Conservation (phyloP, 2,888 invertebrate species). For the Xestia ashworthii region DNA sequence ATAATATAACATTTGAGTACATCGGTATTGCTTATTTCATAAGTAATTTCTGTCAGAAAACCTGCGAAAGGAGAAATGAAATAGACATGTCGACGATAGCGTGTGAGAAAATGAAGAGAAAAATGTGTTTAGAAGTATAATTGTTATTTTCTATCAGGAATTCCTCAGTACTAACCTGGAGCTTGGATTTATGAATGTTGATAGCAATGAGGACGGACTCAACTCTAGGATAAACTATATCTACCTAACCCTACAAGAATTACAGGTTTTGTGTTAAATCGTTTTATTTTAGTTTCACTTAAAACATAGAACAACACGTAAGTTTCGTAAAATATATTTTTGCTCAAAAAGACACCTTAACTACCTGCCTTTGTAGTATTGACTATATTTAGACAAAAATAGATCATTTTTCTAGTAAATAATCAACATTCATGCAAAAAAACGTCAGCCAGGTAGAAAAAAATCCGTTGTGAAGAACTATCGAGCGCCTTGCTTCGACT, state of each 20-base stretch:
- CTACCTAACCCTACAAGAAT: background rate
- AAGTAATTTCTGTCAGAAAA: too few species aligned
- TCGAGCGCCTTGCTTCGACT: slow-evolving; percentile 38
- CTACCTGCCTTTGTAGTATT: background rate
- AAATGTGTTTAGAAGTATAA: background rate
- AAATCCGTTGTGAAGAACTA: slow-evolving; percentile 14
- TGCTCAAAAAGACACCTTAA: background rate
- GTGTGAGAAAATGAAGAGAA: too few species aligned
- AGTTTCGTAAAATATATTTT: background rate
- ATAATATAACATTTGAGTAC: too few species aligned
- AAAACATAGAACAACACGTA: background rate
- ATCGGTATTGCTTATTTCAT: too few species aligned
- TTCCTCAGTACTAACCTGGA: background rate
- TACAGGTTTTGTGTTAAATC: background rate
- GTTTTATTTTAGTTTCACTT: background rate
- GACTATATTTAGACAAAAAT: too few species aligned
- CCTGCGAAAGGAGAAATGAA: too few species aligned
- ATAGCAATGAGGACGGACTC: background rate
- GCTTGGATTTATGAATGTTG: background rate
- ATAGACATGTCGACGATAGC: too few species aligned
- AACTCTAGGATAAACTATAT: background rate
- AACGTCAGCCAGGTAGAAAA: background rate
- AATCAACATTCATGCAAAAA: background rate
- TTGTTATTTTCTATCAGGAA: background rate
- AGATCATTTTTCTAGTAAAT: background rate